Evolutionary conservation across 2,113 vertebrate genomes (phyloP).

Genomic region (Lasiurus cinereus): DNA sequence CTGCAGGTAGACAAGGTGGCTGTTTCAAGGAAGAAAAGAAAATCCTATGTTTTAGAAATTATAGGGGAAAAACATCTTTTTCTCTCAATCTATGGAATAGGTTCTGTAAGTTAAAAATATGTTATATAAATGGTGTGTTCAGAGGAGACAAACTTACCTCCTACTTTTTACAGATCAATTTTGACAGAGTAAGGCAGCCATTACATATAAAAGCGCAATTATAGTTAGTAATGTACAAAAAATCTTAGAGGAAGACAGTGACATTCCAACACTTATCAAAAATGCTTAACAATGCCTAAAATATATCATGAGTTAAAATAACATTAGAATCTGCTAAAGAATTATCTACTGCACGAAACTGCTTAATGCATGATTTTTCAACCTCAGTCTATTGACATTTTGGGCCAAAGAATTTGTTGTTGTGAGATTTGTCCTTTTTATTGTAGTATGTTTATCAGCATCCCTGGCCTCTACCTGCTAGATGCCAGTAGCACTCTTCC

Average conservation of each 20-base stretch:
- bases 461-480: background rate
- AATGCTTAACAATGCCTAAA: background rate
- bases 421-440: background rate
- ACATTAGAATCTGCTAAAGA: background rate
- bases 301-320: background rate
- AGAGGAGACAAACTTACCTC: background rate
- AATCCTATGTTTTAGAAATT: background rate
- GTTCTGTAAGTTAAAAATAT: background rate
- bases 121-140: background rate
- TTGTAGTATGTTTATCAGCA: background rate
- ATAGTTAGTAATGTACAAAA: background rate
- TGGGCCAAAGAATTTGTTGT: background rate
- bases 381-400: background rate
- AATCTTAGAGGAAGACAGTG: background rate
- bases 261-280: background rate
- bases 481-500: background rate
- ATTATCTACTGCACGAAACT: background rate
- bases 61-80: background rate
- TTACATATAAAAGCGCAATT: background rate
- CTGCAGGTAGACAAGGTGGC: background rate
- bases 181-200: background rate
- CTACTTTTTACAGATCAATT: background rate
- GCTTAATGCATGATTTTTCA: background rate
- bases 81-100: background rate
- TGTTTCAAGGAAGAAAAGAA: slow-evolving; percentile 18